Percentiles rank a stretch among this genome's conserved stretches.
Conservation (phyloP, 2,797 vertebrate species). For the Anguilla anguilla region DNA sequence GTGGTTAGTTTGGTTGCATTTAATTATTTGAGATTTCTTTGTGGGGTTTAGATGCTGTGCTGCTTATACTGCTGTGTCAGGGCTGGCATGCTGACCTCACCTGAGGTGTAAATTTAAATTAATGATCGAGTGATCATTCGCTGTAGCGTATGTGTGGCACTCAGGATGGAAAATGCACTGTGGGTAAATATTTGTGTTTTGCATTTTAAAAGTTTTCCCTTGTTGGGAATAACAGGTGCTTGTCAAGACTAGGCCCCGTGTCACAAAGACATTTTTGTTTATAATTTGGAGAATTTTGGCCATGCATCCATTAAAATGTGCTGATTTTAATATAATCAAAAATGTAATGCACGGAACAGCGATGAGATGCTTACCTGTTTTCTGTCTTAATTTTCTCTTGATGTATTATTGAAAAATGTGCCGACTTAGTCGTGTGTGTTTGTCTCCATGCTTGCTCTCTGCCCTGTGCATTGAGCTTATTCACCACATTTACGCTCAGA, state of each 20-base stretch:
- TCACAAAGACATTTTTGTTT: not conserved
- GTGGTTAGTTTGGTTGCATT: too few relatives aligned
- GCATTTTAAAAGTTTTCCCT: not conserved
- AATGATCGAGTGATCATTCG: not conserved
- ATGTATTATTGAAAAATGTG: not conserved
- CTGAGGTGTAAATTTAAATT: not conserved
- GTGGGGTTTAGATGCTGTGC: not conserved
- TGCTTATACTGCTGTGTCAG: not conserved
- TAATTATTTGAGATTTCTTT: not conserved
- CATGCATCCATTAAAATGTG: not conserved
- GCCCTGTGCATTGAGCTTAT: not conserved
- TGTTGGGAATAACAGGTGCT: not conserved
- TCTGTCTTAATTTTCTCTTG: not conserved
- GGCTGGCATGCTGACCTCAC: not conserved
- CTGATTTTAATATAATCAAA: not conserved
- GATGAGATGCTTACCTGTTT: not conserved
- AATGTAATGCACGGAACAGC: not conserved
- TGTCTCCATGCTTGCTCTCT: not conserved
- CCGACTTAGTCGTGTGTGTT: not conserved
- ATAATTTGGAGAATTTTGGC: not conserved
- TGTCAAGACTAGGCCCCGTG: not conserved
- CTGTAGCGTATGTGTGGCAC: not conserved
- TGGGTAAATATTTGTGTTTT: not conserved
- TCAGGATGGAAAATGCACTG: not conserved
- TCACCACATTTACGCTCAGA: not conserved